These are phyloP conservation scores for Cheilosia variabilis DNA, from an alignment of 2,888 invertebrate genomes.

Conservation along the genomic window DNA sequence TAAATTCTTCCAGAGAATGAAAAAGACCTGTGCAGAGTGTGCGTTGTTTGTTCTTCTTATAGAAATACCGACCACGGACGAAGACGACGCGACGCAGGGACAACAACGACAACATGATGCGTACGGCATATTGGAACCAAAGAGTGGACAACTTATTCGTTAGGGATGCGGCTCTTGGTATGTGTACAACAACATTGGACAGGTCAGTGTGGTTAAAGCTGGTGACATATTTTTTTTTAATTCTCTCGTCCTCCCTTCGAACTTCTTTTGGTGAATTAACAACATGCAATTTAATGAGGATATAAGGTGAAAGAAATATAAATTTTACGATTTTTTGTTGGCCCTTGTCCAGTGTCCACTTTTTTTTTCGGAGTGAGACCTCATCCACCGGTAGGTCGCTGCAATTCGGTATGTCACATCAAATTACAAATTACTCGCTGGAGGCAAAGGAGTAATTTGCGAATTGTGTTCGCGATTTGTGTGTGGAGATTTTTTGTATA, in stretches of 20 bases:
- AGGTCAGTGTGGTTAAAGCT: conserved; percentile 73
- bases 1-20: conserved; percentile 71
- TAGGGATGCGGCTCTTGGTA: conserved; percentile 35
- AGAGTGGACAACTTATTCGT: conserved; percentile 70
- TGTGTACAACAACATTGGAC: conserved; percentile 65
- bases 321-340: conserved; percentile 35
- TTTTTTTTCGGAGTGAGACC: conserved; percentile 33
- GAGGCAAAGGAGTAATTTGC: conserved; percentile 55
- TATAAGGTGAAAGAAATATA: conserved; percentile 66
- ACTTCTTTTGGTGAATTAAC: conserved; percentile 61
- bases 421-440: conserved; percentile 64
- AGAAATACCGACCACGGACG: conserved; percentile 54
- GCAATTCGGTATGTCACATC: conserved; percentile 71
- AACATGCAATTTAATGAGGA: conserved; percentile 71
- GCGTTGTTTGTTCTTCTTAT: conserved; percentile 44
- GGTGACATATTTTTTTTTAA: conserved; percentile 62
- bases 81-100: conserved; percentile 24
- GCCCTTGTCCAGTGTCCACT: conserved; percentile 22
- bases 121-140: conserved; percentile 58
- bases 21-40: conserved; percentile 43
- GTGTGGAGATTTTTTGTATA: conserved; percentile 8
- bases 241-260: conserved; percentile 14
- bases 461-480: conserved; percentile 39
- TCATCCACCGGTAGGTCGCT: conserved; percentile 51
- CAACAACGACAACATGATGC: conserved; percentile 63